A percentile compares a stretch with the other conserved stretches of the same genome.
These are phyloP conservation scores for Heliconius hewitsoni DNA, from an alignment of 1,140 invertebrate genomes.

Conservation along the genomic window DNA sequence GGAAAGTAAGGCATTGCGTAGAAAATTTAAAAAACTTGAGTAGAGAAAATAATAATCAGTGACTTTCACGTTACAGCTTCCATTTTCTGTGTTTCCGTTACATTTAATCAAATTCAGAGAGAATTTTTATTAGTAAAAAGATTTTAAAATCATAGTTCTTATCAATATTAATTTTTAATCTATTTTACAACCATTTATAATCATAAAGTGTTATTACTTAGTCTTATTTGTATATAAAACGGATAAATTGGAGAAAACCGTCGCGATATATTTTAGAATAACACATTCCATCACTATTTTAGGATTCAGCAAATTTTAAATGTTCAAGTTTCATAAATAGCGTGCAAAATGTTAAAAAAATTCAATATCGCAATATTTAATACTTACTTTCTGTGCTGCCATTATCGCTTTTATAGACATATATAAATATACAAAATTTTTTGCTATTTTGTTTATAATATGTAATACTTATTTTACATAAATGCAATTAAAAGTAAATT, in stretches of 20 bases:
- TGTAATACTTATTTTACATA: neutral
- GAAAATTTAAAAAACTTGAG: neutral
- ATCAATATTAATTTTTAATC: neutral
- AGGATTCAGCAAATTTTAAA: slow-evolving; percentile 14
- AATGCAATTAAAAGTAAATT: neutral
- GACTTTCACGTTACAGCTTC: neutral
- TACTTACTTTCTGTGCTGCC: slow-evolving; percentile 5
- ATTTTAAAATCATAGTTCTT: too few relatives aligned
- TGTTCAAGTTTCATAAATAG: slow-evolving; percentile 8
- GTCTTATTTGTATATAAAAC: neutral
- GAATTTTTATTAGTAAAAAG: neutral
- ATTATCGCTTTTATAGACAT: slow-evolving; percentile 20
- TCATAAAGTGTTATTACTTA: neutral
- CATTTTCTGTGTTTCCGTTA: neutral
- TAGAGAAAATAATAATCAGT: neutral
- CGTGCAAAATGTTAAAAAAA: neutral
- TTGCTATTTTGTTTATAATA: neutral
- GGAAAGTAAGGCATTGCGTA: neutral
- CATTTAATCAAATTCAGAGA: neutral
- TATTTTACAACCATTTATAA: neutral
- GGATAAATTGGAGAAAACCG: neutral
- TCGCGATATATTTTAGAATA: slow-evolving; percentile 3
- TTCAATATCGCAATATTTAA: slow-evolving; percentile 2
- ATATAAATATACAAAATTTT: neutral
- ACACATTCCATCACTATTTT: slow-evolving; percentile 2